Conservation (phyloP, 2,113 vertebrate genomes). For the Corythornis vintsioides region DNA sequence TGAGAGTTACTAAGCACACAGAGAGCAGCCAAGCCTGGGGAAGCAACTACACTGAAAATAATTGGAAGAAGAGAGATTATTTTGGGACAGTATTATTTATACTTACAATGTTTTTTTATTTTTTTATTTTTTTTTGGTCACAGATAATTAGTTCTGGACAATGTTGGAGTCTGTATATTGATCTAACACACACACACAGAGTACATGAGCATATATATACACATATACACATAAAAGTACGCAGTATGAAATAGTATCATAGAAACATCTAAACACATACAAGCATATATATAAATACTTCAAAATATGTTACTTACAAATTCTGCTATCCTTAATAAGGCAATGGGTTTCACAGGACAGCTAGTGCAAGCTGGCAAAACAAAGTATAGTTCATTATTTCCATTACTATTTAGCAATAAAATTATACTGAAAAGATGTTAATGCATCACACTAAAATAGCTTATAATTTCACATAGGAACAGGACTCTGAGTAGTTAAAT, state of each 20-base stretch:
- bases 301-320: neutral
- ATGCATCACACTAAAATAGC: neutral
- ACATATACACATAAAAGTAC: neutral
- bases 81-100: neutral
- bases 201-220: neutral
- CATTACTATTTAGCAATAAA: neutral
- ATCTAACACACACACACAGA: neutral
- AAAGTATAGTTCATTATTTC: neutral
- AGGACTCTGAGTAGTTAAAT: slow-evolving; percentile 42
- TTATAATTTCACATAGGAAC: slow-evolving; percentile 9
- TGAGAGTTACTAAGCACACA: neutral
- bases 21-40: neutral
- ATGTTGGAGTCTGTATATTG: neutral
- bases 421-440: neutral
- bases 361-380: neutral
- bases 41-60: neutral
- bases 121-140: neutral
- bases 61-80: neutral
- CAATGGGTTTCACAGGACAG: neutral
- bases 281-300: neutral
- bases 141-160: neutral
- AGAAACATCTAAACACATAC: neutral
- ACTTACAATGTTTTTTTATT: neutral
- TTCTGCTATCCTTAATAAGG: neutral
- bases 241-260: neutral